Conservation (phyloP, 1,140 invertebrate species). For the Scaptodrosophila lebanonensis region DNA sequence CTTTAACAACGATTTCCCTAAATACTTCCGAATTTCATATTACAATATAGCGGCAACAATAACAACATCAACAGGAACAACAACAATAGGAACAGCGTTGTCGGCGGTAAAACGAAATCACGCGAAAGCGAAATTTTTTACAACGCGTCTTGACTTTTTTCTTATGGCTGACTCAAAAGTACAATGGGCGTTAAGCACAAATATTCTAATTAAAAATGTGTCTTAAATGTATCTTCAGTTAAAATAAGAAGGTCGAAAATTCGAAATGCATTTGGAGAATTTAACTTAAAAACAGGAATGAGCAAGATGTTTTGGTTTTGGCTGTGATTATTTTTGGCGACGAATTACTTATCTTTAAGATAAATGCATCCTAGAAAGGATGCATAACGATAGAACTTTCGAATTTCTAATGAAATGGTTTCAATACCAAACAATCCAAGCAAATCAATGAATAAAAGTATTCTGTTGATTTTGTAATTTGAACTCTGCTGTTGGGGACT, state of each 20-base stretch:
- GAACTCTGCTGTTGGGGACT: no score
- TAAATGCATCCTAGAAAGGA: no score
- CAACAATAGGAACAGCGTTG: conserved; percentile 54
- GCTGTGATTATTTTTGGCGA: no score
- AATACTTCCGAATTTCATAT: conserved; percentile 75
- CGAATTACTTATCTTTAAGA: no score
- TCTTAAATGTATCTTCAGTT: no score
- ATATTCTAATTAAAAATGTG: neutral
- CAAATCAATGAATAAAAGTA: no score
- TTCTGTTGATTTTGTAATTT: no score
- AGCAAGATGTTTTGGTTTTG: no score
- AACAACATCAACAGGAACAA: conserved; percentile 5
- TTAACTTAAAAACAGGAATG: neutral
- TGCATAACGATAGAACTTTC: no score
- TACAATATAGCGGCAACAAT: conserved; percentile 53
- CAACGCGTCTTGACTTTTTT: conserved; percentile 52
- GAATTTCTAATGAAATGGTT: no score
- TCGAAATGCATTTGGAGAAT: neutral
- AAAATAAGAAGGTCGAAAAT: neutral
- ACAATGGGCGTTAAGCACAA: conserved; percentile 26
- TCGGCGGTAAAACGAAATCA: conserved; percentile 62
- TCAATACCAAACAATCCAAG: no score
- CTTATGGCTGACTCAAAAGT: conserved; percentile 3
- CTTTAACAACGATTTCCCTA: conserved; percentile 73
- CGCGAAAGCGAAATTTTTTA: conserved; percentile 73